Conservation (phyloP, 2,888 invertebrate genomes). For the Nycteola revayana region DNA sequence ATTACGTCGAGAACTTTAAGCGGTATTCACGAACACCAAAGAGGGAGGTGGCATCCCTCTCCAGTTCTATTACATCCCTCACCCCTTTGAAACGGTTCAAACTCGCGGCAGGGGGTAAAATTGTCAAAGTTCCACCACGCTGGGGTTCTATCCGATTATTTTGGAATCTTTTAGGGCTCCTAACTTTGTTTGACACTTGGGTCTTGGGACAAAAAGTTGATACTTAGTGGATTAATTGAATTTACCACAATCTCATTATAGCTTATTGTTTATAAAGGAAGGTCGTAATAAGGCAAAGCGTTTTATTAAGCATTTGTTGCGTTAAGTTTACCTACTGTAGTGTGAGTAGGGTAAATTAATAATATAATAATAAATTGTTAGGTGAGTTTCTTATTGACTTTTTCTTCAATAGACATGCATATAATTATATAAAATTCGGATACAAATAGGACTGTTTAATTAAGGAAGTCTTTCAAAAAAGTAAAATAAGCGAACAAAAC, state of each 20-base stretch:
- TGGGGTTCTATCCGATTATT: constrained; percentile 61
- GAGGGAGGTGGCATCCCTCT: constrained; percentile 46
- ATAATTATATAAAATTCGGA: too few relatives aligned
- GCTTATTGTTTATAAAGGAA: too few relatives aligned
- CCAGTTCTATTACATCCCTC: constrained; percentile 37
- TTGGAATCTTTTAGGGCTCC: constrained; percentile 56
- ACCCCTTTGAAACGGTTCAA: constrained; percentile 60
- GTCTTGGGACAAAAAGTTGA: constrained; percentile 41
- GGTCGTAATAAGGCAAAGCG: too few relatives aligned
- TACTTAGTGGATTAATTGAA: constrained; percentile 36
- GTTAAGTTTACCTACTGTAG: too few relatives aligned
- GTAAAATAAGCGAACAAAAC: constrained; percentile 28
- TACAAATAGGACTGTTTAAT: too few relatives aligned
- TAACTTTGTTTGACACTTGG: constrained; percentile 56
- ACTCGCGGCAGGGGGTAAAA: constrained; percentile 56
- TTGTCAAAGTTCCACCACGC: constrained; percentile 65
- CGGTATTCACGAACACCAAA: constrained; percentile 74
- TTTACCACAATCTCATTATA: constrained; percentile 37
- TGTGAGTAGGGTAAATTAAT: too few relatives aligned
- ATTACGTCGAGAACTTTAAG: constrained; percentile 75
- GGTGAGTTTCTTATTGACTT: too few relatives aligned
- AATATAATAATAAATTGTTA: too few relatives aligned
- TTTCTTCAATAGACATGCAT: too few relatives aligned
- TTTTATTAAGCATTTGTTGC: too few relatives aligned
- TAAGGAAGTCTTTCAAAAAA: too few relatives aligned